A percentile compares a stretch with the other conserved stretches of the same genome.
Evolutionary conservation across 2,797 vertebrate genomes (phyloP).

Genomic region (Nothura maculosa): DNA sequence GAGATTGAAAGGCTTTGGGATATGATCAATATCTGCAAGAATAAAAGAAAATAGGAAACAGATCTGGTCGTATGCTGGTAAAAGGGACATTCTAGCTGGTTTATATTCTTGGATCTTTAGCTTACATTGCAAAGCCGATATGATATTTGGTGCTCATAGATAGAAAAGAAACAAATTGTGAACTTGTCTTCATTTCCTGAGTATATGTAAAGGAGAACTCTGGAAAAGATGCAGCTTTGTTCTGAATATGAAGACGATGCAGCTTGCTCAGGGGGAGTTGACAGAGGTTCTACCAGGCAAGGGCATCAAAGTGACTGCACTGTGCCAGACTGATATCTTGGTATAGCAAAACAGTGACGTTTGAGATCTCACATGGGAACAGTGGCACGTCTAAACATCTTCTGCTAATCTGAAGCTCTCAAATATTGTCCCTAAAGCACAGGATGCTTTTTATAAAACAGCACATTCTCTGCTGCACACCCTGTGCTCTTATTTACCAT

Average conservation of each 20-base stretch:
- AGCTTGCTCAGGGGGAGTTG: background rate
- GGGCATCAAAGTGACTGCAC: background rate
- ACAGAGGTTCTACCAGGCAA: background rate
- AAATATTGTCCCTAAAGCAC: background rate
- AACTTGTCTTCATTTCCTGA: background rate
- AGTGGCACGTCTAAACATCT: background rate
- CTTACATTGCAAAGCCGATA: background rate
- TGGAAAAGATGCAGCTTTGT: background rate
- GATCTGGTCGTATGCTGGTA: background rate
- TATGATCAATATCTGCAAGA: background rate
- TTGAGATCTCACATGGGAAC: background rate
- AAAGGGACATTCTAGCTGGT: background rate
- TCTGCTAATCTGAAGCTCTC: background rate
- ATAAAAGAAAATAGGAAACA: background rate
- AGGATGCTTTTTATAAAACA: background rate
- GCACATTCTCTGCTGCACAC: background rate
- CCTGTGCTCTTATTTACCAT: background rate
- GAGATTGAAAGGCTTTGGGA: background rate
- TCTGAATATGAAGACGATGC: background rate
- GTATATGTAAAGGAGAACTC: background rate
- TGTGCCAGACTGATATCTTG: background rate
- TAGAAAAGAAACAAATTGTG: background rate
- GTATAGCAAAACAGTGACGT: background rate
- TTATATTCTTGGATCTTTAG: background rate
- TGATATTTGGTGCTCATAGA: background rate